These are phyloP conservation scores for Meloidogyne hapla DNA, from an alignment of 1,140 invertebrate genomes.

Conservation along the genomic window DNA sequence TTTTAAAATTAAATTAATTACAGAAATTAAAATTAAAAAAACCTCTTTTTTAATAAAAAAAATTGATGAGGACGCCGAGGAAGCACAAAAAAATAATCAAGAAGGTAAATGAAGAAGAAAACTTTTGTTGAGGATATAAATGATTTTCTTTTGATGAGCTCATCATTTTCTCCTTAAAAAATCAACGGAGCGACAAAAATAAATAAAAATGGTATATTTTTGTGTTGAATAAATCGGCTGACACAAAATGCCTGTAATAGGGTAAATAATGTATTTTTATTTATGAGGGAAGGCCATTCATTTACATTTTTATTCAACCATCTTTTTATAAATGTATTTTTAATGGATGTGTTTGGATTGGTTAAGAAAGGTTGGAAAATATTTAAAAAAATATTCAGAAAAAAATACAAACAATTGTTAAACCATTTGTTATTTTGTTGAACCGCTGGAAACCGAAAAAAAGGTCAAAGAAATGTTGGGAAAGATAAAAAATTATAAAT, in stretches of 20 bases:
- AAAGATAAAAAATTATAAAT: too few relatives aligned
- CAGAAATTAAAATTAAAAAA: neutral
- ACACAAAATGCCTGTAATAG: slow-evolving; percentile 5
- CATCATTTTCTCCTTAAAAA: neutral
- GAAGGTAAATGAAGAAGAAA: neutral
- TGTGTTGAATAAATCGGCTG: slow-evolving; percentile 2
- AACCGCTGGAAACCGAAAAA: too few relatives aligned
- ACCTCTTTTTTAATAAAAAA: neutral
- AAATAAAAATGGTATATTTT: neutral
- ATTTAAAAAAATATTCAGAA: too few relatives aligned
- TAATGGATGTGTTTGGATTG: neutral
- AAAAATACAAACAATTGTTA: too few relatives aligned
- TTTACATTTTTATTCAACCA: neutral
- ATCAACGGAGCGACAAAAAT: slow-evolving; percentile 3
- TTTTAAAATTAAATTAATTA: too few relatives aligned
- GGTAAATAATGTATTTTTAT: neutral
- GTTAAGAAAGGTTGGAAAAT: neutral
- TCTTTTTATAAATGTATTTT: neutral
- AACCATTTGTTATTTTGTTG: too few relatives aligned
- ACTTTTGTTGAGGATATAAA: neutral
- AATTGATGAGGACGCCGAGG: neutral
- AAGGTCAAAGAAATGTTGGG: too few relatives aligned
- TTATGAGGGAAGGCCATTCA: slow-evolving; percentile 2
- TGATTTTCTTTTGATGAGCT: slow-evolving; percentile 3
- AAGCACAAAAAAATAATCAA: neutral